Evolutionary conservation across 2,113 vertebrate genomes (phyloP).

Genomic region (Toxotes chatareus): DNA sequence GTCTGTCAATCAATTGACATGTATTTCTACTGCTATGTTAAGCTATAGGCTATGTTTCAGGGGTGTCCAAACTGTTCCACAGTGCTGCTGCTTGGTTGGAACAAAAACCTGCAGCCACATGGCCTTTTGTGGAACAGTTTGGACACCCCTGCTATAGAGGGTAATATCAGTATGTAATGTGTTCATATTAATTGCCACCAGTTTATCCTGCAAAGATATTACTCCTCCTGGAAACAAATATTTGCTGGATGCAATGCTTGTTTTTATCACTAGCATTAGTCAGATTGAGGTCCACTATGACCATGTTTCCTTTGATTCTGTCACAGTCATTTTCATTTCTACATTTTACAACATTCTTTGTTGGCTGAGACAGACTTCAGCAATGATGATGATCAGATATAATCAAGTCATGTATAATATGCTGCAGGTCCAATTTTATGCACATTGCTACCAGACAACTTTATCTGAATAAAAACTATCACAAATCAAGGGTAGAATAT

Average conservation of each 20-base stretch:
- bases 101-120: too few relatives aligned
- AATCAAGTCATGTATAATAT: background rate
- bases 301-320: background rate
- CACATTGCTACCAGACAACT: background rate
- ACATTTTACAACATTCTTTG: background rate
- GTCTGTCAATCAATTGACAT: background rate
- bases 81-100: too few relatives aligned
- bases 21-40: background rate
- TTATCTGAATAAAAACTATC: background rate
- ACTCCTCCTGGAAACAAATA: too few relatives aligned
- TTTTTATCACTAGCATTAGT: background rate
- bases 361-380: background rate
- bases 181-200: background rate
- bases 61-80: too few relatives aligned
- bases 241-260: background rate
- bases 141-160: background rate
- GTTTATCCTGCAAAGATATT: too few relatives aligned
- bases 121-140: too few relatives aligned
- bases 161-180: background rate
- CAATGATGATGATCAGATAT: background rate
- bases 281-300: background rate
- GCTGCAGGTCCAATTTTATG: too few relatives aligned
- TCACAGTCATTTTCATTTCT: too few relatives aligned
- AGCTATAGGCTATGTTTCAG: background rate
- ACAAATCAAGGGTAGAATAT: too few relatives aligned